Evolutionary conservation across 2,797 vertebrate genomes (phyloP).

Genomic region (Protosalanx chinensis): DNA sequence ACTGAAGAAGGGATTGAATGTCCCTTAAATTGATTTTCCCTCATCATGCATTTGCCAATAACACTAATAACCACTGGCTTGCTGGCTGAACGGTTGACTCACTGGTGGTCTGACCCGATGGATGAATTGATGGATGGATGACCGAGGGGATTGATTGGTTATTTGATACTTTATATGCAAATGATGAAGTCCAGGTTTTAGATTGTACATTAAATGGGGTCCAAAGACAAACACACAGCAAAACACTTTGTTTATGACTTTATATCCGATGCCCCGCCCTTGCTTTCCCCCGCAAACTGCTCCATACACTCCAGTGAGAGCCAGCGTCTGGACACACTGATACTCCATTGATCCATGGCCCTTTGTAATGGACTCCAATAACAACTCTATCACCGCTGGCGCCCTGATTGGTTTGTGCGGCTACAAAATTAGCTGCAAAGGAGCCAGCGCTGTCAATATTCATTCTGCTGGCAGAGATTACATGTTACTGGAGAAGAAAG

Average conservation of each 20-base stretch:
- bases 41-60: slow-evolving; percentile 48
- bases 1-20: slow-evolving; percentile 31
- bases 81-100: neutral
- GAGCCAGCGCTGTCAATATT: slow-evolving; percentile 81
- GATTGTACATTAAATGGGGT: too few species aligned
- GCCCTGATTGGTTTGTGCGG: slow-evolving; percentile 71
- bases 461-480: slow-evolving; percentile 82
- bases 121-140: neutral
- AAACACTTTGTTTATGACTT: neutral
- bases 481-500: slow-evolving; percentile 88
- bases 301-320: slow-evolving; percentile 33
- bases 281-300: neutral
- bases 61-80: slow-evolving; percentile 16
- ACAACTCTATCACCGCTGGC: slow-evolving; percentile 86
- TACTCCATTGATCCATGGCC: slow-evolving; percentile 84
- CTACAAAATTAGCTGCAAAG: slow-evolving; percentile 81
- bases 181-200: too few species aligned
- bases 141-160: neutral
- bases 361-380: slow-evolving; percentile 91
- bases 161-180: neutral
- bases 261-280: neutral
- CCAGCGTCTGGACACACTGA: slow-evolving; percentile 78
- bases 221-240: too few species aligned
- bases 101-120: neutral
- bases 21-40: slow-evolving; percentile 45